Evolutionary conservation across 2,113 vertebrate genomes (phyloP).

Genomic region (Ariopsis seemanni): DNA sequence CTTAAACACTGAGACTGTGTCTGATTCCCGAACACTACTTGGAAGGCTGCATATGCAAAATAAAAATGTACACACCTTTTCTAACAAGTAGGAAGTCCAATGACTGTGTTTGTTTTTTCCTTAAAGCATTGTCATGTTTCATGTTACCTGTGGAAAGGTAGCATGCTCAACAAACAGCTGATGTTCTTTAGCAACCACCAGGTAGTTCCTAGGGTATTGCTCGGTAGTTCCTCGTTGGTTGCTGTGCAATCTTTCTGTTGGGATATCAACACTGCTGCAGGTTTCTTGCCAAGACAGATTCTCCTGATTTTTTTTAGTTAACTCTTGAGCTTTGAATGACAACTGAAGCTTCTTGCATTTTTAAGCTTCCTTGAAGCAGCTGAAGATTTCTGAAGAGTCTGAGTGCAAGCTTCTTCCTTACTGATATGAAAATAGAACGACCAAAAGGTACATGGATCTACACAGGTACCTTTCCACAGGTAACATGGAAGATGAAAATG

Average conservation of each 20-base stretch:
- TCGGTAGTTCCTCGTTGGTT: neutral
- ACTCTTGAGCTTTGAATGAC: neutral
- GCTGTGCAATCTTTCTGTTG: neutral
- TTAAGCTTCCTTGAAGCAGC: neutral
- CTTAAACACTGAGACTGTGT: too few species aligned
- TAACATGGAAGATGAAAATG: neutral
- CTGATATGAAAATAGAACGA: neutral
- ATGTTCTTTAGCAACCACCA: too few species aligned
- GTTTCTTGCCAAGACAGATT: neutral
- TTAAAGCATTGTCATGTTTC: too few species aligned
- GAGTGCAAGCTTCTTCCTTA: neutral
- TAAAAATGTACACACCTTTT: too few species aligned
- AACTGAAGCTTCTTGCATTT: neutral
- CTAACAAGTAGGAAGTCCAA: too few species aligned
- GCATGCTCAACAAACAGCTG: too few species aligned
- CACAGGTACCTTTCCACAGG: neutral
- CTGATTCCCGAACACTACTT: too few species aligned
- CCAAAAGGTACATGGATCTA: neutral
- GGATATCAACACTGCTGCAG: neutral
- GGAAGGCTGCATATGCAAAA: too few species aligned
- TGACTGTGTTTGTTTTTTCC: too few species aligned
- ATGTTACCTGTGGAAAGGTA: too few species aligned
- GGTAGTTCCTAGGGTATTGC: too few species aligned
- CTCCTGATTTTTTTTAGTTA: neutral
- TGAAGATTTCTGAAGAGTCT: neutral